Base-by-base conservation (phyloP, 2,888 invertebrate species). In the Scaptomyza caliginosa region DNA sequence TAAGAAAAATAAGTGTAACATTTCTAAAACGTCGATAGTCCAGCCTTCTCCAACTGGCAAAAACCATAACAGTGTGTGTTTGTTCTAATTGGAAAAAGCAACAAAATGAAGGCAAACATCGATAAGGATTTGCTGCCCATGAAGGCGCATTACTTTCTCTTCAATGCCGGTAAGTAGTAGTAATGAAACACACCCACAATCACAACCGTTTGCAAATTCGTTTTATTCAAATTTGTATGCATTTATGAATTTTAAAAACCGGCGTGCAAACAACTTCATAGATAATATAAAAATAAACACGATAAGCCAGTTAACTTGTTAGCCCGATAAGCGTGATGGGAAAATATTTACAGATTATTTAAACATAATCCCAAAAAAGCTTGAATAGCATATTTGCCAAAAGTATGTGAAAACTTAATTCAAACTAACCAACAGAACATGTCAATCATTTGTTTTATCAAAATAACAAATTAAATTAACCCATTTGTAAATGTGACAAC, bases 71-170 rank as follows among this genome's bases (percentile, higher is more conserved):
- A 36, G 26, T n/a, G 26, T 23, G 26, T 23, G 10, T 13, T 2
- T 7, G 6, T 2, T 28, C 59, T 7, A 52, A 49, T 60, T 60
- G 40, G 40, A 30, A 34, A 56, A 32, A 50, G 0, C 13, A 23
- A 13, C 45, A 80, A 67, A 46, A 91, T 91, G 91, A 88, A 75
- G 71, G 57, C 75, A 16, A 80, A 76, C 69, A 89, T 97, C 28
- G 95, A 97, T 90, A 94, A 93, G 89, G 94, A 95, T 56, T 92
- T 97, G 56, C 88, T 97, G 89, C 96, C 97, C 10, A 95, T 98
- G 89, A 98, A 98, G 91, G 95, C 94, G 1, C 97, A 97, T 92
- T 98, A 95, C 91, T 97, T 97, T 90, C 92, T 97, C 52, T 96
- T 95, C 88, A 96, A 96, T 93, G 96, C 96, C 89, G 97, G 97